Percentiles rank a stretch among this genome's conserved stretches.
Conservation (phyloP, 2,797 vertebrate species). For the Cottoperca gobio region DNA sequence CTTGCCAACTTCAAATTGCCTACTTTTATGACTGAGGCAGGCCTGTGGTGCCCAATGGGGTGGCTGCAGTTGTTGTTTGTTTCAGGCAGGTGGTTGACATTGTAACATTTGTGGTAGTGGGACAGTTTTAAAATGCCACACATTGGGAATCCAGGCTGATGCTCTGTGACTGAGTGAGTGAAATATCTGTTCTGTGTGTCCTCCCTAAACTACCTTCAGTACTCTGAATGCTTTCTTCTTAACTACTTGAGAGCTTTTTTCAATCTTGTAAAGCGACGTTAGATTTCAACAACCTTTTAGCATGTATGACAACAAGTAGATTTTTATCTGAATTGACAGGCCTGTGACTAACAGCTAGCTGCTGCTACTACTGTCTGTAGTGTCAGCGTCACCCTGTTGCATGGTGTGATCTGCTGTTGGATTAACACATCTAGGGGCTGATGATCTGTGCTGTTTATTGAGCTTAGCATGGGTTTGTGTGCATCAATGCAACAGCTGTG, state of each 20-base stretch:
- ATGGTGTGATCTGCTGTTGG: neutral
- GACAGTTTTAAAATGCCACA: slow-evolving; percentile 25
- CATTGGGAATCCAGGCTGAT: neutral
- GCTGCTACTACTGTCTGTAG: neutral
- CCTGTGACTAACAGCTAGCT: neutral
- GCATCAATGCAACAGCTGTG: slow-evolving; percentile 56
- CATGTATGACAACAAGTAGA: neutral
- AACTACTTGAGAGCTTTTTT: neutral
- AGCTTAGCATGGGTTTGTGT: slow-evolving; percentile 4
- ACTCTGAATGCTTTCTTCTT: neutral
- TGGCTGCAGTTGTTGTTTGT: slow-evolving; percentile 35
- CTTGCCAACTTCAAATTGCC: slow-evolving; percentile 4
- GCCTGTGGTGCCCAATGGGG: neutral
- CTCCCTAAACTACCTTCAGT: slow-evolving; percentile 5
- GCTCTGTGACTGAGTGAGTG: slow-evolving; percentile 2
- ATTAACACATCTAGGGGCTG: slow-evolving; percentile 17
- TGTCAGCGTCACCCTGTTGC: neutral
- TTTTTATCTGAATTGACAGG: neutral
- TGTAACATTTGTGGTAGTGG: slow-evolving; percentile 12
- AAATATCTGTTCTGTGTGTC: slow-evolving; percentile 14
- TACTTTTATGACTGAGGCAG: slow-evolving; percentile 13
- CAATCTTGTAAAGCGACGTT: neutral
- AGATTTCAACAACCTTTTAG: neutral
- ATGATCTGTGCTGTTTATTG: slow-evolving; percentile 17
- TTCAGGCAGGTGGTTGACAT: slow-evolving; percentile 35